phyloP scores from a whole-genome alignment of 2,888 invertebrate species.

The Charanyca ferruginea region DNA sequence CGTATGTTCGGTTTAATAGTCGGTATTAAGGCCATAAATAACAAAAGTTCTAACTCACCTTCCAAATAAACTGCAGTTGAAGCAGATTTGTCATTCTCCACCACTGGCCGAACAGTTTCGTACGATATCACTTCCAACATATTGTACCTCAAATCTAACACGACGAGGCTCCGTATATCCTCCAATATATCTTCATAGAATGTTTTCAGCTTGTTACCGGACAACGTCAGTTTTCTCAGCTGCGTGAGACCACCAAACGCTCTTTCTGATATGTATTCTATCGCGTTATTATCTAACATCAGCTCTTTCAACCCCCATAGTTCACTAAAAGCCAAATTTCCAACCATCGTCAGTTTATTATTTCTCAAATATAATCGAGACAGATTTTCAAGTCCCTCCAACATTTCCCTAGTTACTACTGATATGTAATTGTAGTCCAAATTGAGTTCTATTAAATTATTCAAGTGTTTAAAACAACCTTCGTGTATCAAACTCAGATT shows the following conservation, averaged over 20 bases:
- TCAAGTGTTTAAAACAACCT: conserved; percentile 94
- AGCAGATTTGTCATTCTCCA: conserved; percentile 94
- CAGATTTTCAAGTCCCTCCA: conserved; percentile 94
- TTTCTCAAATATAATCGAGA: conserved; percentile 93
- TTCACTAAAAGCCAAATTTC: conserved; percentile 95
- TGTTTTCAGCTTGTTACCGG: conserved; percentile 93
- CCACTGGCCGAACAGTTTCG: conserved; percentile 94
- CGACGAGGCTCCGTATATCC: conserved; percentile 93
- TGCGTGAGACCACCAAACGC: conserved; percentile 94
- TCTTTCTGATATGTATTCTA: conserved; percentile 94
- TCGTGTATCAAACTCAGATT: conserved; percentile 96
- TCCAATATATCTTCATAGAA: conserved; percentile 94
- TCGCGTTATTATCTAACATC: conserved; percentile 93
- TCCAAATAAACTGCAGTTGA: conserved; percentile 94
- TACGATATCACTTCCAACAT: conserved; percentile 94
- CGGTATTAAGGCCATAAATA: conserved; percentile 67
- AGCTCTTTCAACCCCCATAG: conserved; percentile 94
- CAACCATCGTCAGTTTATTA: conserved; percentile 95
- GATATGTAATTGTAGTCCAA: conserved; percentile 94
- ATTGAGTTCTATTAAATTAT: conserved; percentile 94
- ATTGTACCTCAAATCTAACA: conserved; percentile 95
- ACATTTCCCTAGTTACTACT: conserved; percentile 94
- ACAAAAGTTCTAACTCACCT: conserved; percentile 91
- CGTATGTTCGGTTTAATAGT: conserved; percentile 64
- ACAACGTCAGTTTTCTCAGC: conserved; percentile 93